Evolutionary conservation across 1,140 invertebrate genomes (phyloP), one percentile per base, ranked within the genome.

Genomic region (Stegodyphus dumicola): DNA sequence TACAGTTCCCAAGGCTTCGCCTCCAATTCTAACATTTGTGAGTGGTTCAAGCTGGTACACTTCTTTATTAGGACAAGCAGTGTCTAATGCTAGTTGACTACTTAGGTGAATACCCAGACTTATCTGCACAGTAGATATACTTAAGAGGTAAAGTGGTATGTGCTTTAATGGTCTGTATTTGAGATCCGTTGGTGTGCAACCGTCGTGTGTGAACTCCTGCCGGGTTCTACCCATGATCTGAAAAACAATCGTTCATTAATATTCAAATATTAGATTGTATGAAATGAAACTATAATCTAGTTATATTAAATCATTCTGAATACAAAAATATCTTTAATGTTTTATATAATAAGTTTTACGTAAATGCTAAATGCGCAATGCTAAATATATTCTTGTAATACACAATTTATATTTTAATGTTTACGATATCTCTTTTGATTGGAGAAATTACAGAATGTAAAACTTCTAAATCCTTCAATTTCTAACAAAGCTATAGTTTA

Each of bases 91-190:
- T 52, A 88, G n/a, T 48, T 86, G 74, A 71, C 77, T 77, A 70
- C 74, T 80, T 2, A 88, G 54, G 6, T 85, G 86, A 17, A 88
- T 48, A 0, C 88, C 88, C 11, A 88, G 48, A 49, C 67, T 73
- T 13, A 88, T 10, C 17, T 85, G 65, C 33, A 87, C 79, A 2
- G 77, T 75, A 51, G 78, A 87, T 2, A 88, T 17, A 18, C 80
- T 87, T 6, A 88, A 64, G 13, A 76, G 70, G 54, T 86, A 88
- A 51, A 88, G 71, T 18, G 88, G 88, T 2, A 88, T 56, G 67
- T 86, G 86, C 53, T 75, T 85, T 6, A 84, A n/a, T 5, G 81
- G 86, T 18, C 81, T 66, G 65, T 86, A 86, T 9, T 11, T 71
- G 13, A 86, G 17, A 10, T 77, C 75, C 10, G 71, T 78, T 6